Base-by-base conservation (phyloP, 2,797 vertebrate species). In the Hybognathus amarus region DNA sequence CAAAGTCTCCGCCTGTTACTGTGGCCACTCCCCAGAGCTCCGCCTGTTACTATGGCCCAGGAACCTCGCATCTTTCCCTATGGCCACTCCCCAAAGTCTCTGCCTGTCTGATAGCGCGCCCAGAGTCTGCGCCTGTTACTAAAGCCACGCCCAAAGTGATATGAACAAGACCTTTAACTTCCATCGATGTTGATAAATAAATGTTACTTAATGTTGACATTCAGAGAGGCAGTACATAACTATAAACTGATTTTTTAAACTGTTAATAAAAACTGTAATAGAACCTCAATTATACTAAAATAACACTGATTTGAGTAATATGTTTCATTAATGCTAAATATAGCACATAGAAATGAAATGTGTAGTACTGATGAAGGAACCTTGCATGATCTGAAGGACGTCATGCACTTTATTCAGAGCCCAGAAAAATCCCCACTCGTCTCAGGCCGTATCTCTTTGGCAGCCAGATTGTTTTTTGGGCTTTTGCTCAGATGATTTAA, bases 371-470 rank as follows among this genome's bases (percentile, higher is more conserved):
- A 63, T n/a, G 9, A 68, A 50, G 15, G 27, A 69, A 95, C 95
- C 95, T 93, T 94, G 94, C 87, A 95, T 94, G 6, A 90, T 76
- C 22, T 92, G 91, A 59, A 95, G 88, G 18, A 95, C 84, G 9
- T 86, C 89, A 69, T 95, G 91, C n/a, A 95, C 61, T 71, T 80
- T 88, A 40, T 94, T 91, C 83, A 96, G 82, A 33, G 94, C 92
- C 12, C 79, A 80, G 22, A 66, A 79, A 96, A 89, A 83, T 96
- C 94, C 79, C 82, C 10, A 5, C 85, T 81, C 0, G 91, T 88
- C 89, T 94, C 92, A 30, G 94, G 84, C 47, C 74, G 89, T 24
- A 89, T 86, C 42, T 89, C 77, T 9, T 90, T 64, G 10, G 87
- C 78, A 15, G 87, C 27, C 33, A 94, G 85, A 63, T 91, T 91